phyloP scores from a whole-genome alignment of 2,888 invertebrate genomes.

The Tyria jacobaeae region DNA sequence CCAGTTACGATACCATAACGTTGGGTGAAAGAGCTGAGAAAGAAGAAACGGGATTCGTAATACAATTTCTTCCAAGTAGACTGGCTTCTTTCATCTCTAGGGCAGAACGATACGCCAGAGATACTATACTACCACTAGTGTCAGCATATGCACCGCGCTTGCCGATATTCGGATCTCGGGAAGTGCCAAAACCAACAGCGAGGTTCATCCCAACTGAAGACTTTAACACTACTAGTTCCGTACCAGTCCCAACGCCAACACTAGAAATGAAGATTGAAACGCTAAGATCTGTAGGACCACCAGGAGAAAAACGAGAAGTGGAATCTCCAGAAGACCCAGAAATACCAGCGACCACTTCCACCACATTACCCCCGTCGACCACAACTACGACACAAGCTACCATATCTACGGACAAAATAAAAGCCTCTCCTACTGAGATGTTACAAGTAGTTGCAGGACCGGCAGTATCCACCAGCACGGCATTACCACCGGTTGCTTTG shows the following conservation, averaged over 20 bases:
- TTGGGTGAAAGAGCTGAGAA: slow-evolving; percentile 71
- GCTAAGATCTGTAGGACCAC: slow-evolving; percentile 76
- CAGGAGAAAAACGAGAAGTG: slow-evolving; percentile 72
- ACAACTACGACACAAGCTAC: slow-evolving; percentile 58
- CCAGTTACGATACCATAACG: slow-evolving; percentile 70
- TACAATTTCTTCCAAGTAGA: slow-evolving; percentile 92
- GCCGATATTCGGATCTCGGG: slow-evolving; percentile 85
- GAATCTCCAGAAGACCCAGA: slow-evolving; percentile 79
- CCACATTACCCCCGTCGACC: slow-evolving; percentile 55
- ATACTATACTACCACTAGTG: slow-evolving; percentile 91
- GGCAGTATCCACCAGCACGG: slow-evolving; percentile 72
- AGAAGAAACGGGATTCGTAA: slow-evolving; percentile 85
- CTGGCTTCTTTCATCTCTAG: slow-evolving; percentile 92
- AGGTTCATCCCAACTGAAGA: slow-evolving; percentile 88
- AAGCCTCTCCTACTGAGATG: slow-evolving; percentile 74
- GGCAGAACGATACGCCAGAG: slow-evolving; percentile 93
- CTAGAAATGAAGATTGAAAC: slow-evolving; percentile 83
- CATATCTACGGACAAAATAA: slow-evolving; percentile 65
- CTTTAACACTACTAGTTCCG: slow-evolving; percentile 68
- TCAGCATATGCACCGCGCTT: slow-evolving; percentile 93
- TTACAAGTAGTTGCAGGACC: slow-evolving; percentile 74
- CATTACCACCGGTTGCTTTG: slow-evolving; percentile 77
- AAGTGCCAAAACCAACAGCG: slow-evolving; percentile 81
- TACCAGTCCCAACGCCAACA: slow-evolving; percentile 79
- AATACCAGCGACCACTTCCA: slow-evolving; percentile 63